Base-by-base conservation (phyloP, 2,797 vertebrate genomes). In the Onychomys leucogaster region DNA sequence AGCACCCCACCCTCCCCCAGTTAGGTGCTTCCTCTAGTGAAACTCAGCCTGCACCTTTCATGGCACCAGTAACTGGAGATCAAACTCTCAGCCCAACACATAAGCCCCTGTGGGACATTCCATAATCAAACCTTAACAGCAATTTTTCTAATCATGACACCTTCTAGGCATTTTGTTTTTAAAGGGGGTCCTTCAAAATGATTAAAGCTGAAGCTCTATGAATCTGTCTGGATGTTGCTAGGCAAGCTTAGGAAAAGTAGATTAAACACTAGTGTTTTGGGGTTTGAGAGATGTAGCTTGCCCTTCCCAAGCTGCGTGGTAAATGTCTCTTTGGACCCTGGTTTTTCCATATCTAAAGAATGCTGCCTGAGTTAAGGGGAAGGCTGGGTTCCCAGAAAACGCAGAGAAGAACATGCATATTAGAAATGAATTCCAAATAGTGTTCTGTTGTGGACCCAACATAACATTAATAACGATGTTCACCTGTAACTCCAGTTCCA, bases 111-210 rank as follows among this genome's bases (percentile, higher is more conserved):
- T 41, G 46, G 2, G 19, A 17, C 46, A 34, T 37, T 71, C 57
- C 63, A 16, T 71, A 57, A 16, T 71, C 49, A 82, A 57, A 69
- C 16, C 49, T 25, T 69, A 57, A 59, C 17, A 43, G 49, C 2
- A 5, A 43, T 25, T 29, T 95, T 80, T 59, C 71, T 91, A 87
- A 89, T 73, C 65, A 81, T 0, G 5, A 5, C 57, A 46, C 57
- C 77, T 94, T 90, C 82, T 41, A n/a, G 25, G 3, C 32, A 67
- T n/a, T 80, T 49, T 78, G 12, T 69, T 43, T 49, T 52, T 49
- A 61, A 90, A 90, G 82, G 61, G 69, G 46, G 9, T 77, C 46
- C 92, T 96, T 92, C 73, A 57, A 46, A 37, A 85, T 65, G 67
- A 89, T 49, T 89, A 21, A 90, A 32, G 29, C 87, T 46, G 43